phyloP scores from a whole-genome alignment of 1,140 invertebrate species.

The Drosophila leontia region DNA sequence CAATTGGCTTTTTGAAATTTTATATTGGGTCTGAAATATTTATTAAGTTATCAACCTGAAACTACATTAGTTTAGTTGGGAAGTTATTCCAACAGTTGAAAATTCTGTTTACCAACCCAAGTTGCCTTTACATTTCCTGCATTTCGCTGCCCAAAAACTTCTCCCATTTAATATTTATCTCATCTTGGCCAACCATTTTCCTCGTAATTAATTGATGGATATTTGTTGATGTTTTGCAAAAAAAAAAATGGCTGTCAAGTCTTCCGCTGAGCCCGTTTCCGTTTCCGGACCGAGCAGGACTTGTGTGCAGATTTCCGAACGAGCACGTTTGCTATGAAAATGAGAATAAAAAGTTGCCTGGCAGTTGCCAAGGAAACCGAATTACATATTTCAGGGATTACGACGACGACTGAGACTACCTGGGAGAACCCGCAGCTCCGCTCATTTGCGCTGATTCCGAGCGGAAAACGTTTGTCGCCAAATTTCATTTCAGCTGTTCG shows the following conservation, averaged over 20 bases:
- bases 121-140: not conserved
- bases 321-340: constrained; percentile 36
- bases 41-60: not conserved
- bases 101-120: not conserved
- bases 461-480: constrained; percentile 82
- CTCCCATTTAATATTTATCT: constrained; percentile 16
- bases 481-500: constrained; percentile 78
- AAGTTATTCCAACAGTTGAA: not conserved
- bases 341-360: constrained; percentile 69
- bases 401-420: constrained; percentile 33
- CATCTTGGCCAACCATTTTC: constrained; percentile 16
- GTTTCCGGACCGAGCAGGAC: constrained; percentile 15
- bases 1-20: too few species aligned
- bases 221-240: constrained; percentile 71
- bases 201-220: constrained; percentile 70
- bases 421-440: constrained; percentile 56
- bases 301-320: constrained; percentile 16
- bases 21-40: not conserved
- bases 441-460: constrained; percentile 79
- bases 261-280: constrained; percentile 42
- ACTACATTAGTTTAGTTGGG: not conserved
- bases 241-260: constrained; percentile 68
- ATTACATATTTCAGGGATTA: constrained; percentile 55
- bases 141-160: constrained; percentile 1
- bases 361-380: constrained; percentile 40